Percentiles rank a stretch among this genome's conserved stretches.
These are phyloP conservation scores for Actias luna DNA, from an alignment of 2,888 invertebrate species.

Conservation along the genomic window DNA sequence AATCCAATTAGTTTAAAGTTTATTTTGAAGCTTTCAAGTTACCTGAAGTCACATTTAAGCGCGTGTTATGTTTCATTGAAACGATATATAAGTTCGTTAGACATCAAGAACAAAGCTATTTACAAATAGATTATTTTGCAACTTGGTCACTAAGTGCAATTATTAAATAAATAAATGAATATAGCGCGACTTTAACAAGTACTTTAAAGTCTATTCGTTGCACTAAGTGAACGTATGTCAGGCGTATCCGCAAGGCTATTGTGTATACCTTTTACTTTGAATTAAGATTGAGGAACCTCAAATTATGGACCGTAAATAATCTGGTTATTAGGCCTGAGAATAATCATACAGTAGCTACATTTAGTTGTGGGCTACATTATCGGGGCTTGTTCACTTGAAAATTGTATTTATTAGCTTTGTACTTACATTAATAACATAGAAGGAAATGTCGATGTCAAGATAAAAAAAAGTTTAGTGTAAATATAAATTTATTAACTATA, in stretches of 20 bases:
- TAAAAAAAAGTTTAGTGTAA: not conserved
- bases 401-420: not conserved
- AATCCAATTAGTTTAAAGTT: too few species aligned
- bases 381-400: slow-evolving; percentile 23
- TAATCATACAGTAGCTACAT: slow-evolving; percentile 38
- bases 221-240: slow-evolving; percentile 45
- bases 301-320: slow-evolving; percentile 65
- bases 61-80: not conserved
- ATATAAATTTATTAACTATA: not conserved
- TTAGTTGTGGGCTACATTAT: slow-evolving; percentile 30
- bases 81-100: not conserved
- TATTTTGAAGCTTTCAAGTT: not conserved
- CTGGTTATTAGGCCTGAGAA: slow-evolving; percentile 54
- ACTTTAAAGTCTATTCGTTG: slow-evolving; percentile 16
- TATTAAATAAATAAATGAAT: not conserved
- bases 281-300: slow-evolving; percentile 55
- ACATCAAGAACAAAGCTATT: not conserved
- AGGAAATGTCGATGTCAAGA: not conserved
- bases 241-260: slow-evolving; percentile 58
- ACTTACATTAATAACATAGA: not conserved
- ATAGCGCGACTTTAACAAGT: not conserved
- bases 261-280: slow-evolving; percentile 65
- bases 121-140: not conserved
- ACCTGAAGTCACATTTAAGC: not conserved
- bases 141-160: not conserved